Evolutionary conservation across 2,797 vertebrate genomes (phyloP).

Genomic region (Furcifer pardalis): DNA sequence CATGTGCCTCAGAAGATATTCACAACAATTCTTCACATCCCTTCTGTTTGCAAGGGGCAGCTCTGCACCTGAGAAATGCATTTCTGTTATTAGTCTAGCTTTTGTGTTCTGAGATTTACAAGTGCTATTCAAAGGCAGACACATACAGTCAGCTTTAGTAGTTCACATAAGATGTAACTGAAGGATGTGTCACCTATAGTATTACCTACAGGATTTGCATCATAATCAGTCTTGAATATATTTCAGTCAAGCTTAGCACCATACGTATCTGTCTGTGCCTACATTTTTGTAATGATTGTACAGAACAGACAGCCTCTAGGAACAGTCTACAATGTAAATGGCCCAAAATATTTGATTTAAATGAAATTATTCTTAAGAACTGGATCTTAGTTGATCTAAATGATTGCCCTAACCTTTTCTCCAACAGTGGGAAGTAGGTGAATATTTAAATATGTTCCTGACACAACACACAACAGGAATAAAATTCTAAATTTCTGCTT

Average conservation of each 20-base stretch:
- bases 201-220: not conserved
- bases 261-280: not conserved
- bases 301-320: not conserved
- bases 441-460: not conserved
- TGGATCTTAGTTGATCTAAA: not conserved
- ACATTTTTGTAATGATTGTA: not conserved
- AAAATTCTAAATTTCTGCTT: slow-evolving; percentile 47
- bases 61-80: not conserved
- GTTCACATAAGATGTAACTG: not conserved
- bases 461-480: slow-evolving; percentile 48
- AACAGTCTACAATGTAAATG: not conserved
- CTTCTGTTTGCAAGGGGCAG: no score
- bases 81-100: not conserved
- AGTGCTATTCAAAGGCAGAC: not conserved
- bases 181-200: not conserved
- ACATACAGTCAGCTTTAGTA: not conserved
- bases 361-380: not conserved
- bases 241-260: not conserved
- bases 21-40: no score
- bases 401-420: not conserved
- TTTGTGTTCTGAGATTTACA: not conserved
- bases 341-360: not conserved
- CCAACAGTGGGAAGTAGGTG: not conserved
- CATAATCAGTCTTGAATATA: not conserved
- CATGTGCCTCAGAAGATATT: not conserved